These are phyloP conservation scores for Rhynchonycteris naso DNA, from an alignment of 2,797 vertebrate species.

Conservation along the genomic window DNA sequence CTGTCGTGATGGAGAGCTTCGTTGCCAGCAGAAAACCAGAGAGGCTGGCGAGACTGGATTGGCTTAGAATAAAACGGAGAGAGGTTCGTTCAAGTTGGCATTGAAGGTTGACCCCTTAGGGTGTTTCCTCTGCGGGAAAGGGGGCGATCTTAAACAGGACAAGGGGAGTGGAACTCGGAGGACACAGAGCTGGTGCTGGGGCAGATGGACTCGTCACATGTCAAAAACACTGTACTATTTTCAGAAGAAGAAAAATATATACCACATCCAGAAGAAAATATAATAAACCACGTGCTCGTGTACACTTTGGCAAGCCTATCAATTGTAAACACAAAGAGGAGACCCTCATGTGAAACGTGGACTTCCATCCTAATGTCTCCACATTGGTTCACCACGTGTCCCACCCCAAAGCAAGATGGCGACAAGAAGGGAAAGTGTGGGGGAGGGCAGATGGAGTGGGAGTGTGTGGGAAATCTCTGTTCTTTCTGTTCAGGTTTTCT, in stretches of 20 bases:
- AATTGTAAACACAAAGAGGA: not conserved
- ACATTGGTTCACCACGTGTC: not conserved
- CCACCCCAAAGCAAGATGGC: fast-evolving
- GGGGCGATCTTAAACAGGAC: not conserved
- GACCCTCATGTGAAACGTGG: not conserved
- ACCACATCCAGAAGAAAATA: too few relatives aligned
- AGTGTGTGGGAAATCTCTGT: not conserved
- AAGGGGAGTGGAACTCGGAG: not conserved
- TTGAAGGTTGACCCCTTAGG: not conserved
- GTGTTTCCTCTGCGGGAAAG: not conserved
- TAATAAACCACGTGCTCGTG: fast-evolving
- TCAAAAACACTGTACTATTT: not conserved
- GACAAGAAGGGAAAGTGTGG: not conserved
- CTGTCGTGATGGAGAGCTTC: too few relatives aligned
- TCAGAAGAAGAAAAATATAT: not conserved
- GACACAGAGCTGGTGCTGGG: not conserved
- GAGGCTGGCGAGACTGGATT: not conserved
- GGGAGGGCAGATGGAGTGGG: too few relatives aligned
- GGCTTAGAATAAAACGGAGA: not conserved
- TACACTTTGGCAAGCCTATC: not conserved
- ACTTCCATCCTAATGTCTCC: not conserved
- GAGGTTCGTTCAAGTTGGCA: not conserved
- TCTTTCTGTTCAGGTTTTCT: not conserved
- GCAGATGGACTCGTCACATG: fast-evolving
- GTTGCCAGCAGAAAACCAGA: not conserved